These are phyloP conservation scores for Pempheris klunzingeri DNA, from an alignment of 2,797 vertebrate species.

Conservation along the genomic window DNA sequence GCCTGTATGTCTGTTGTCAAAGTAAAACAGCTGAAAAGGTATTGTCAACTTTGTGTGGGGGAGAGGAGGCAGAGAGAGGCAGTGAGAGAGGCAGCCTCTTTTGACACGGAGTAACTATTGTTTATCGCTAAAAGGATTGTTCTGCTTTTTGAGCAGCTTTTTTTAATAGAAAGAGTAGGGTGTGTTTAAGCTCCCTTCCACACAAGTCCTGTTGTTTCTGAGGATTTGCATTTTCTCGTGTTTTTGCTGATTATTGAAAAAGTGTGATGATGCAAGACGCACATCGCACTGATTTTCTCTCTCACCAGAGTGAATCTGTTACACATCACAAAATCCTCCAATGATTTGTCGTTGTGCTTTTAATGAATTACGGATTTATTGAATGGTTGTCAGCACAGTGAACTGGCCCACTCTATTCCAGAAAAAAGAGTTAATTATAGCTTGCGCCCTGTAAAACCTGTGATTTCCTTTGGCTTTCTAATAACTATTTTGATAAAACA, in stretches of 20 bases:
- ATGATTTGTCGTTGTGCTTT: constrained; percentile 18
- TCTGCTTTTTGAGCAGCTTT: constrained; percentile 58
- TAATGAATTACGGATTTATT: constrained; percentile 39
- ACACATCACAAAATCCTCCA: not conserved
- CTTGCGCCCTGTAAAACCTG: constrained; percentile 30
- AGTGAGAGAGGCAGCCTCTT: not conserved
- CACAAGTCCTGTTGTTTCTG: not conserved
- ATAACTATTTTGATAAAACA: constrained; percentile 34
- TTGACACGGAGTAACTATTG: not conserved
- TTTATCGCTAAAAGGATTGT: constrained; percentile 49
- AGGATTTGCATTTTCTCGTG: not conserved
- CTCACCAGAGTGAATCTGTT: constrained; percentile 1
- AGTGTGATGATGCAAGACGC: not conserved
- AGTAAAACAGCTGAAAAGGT: not conserved
- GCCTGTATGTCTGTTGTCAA: not conserved
- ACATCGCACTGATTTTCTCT: not conserved
- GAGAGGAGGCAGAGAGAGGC: constrained; percentile 7
- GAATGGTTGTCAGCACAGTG: constrained; percentile 30
- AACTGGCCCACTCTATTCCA: constrained; percentile 17
- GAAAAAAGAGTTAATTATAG: constrained; percentile 56
- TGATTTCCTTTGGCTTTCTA: constrained; percentile 36
- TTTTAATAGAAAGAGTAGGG: constrained; percentile 40
- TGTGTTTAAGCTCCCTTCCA: constrained; percentile 20
- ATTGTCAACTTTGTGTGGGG: not conserved
- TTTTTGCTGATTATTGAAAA: not conserved